Base-by-base conservation (phyloP, 2,888 invertebrate genomes). In the Cryptocephalus primarius region DNA sequence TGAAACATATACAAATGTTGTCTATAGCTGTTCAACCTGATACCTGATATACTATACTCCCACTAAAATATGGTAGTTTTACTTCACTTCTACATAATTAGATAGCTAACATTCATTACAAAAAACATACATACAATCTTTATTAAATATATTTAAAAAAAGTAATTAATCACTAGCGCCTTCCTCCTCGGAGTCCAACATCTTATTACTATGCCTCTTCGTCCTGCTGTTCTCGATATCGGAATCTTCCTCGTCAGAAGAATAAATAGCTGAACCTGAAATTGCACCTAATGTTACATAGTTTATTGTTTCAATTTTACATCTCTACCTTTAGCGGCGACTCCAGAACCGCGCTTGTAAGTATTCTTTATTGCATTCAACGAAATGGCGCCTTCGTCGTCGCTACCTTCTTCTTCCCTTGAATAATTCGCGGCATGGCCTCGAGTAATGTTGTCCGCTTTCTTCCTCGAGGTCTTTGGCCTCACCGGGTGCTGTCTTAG, bases 331-430 rank as follows among this genome's bases (percentile, higher is more conserved):
- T 74, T 74, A 43, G 57, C 59, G 40, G 45, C 41, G 44, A 60
- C 60, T 38, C 68, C 68, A 33, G 44, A n/a, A 32, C 82, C 82
- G 66, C 80, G 78, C 60, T 93, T 95, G 71, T 90, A 94, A 63
- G 89, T 88, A 70, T 88, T 93, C 72, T 96, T 96, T 66, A 96
- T 95, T 39, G 94, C 94, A 47, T 88, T 83, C 14, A 96, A 74
- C 1, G 94, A 94, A 60, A 95, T 91, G 1, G 86, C 88, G 48
- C 88, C 90, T 63, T 92, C 93, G 67, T 93, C 94, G 50, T 93
- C 93, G n/a, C 89, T 90, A 52, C 87, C 92, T 54, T 91, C 90
- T 57, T 88, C 84, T 48, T 83, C 82, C 39, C 79, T 76, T 31
- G 66, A 69, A 39, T 70, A 70, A 44, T 70, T 65, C 42, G 60